phyloP scores from a whole-genome alignment of 2,113 vertebrate genomes.

The Gambusia holbrooki region DNA sequence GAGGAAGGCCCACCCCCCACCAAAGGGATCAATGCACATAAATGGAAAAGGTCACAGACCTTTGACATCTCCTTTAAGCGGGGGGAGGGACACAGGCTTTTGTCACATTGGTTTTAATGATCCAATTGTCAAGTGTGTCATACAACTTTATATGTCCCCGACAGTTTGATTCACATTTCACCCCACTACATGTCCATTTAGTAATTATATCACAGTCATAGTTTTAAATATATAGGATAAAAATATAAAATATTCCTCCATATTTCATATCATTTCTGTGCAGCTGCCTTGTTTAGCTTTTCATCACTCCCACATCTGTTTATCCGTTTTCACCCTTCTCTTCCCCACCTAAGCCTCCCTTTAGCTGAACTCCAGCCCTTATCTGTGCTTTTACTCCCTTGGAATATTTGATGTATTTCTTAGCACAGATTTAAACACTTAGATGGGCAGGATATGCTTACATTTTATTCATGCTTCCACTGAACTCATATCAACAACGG shows the following conservation, averaged over 20 bases:
- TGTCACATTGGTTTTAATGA: constrained; percentile 78
- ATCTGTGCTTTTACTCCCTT: constrained; percentile 37
- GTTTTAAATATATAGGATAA: constrained; percentile 3
- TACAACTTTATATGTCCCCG: constrained; percentile 67
- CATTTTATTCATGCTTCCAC: neutral
- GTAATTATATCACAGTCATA: neutral
- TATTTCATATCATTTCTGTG: constrained; percentile 13
- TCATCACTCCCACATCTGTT: constrained; percentile 60
- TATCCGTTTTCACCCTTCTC: constrained; percentile 43
- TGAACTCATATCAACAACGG: neutral
- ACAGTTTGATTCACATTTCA: constrained; percentile 34
- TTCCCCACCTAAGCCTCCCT: constrained; percentile 17
- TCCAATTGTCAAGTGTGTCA: constrained; percentile 75
- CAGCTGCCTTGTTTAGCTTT: constrained; percentile 49
- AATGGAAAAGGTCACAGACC: constrained; percentile 82
- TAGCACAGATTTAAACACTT: constrained; percentile 2
- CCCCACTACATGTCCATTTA: neutral
- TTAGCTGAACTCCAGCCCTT: constrained; percentile 44
- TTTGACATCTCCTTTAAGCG: constrained; percentile 79
- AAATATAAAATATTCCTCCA: neutral
- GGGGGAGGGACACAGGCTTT: constrained; percentile 73
- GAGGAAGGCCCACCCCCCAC: constrained; percentile 64
- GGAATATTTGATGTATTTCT: constrained; percentile 45
- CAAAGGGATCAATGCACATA: constrained; percentile 80
- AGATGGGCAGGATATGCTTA: constrained; percentile 8